Evolutionary conservation across 1,140 invertebrate genomes (phyloP), one percentile per base, ranked within the genome.

Genomic region (Brachionus calyciflorus): DNA sequence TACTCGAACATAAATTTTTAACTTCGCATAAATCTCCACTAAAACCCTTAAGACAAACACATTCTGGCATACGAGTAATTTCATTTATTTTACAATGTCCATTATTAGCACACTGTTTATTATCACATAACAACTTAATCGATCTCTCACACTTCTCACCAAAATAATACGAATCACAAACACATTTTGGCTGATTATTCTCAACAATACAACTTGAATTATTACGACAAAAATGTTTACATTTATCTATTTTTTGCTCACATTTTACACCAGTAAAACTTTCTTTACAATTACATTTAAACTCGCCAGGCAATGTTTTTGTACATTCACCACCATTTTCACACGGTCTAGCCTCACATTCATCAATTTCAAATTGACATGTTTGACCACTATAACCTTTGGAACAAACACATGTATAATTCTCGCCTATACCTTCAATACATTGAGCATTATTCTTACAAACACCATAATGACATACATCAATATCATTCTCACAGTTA

Each of bases 401-500:
- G 2, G 24, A 12, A 78, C 79, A 79, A 7, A 65, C 3, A 75
- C 79, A 79, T 57, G 51, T 60, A 37, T 57, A 76, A 41, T 60
- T 49, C 28, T 57, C 73, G 28, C 69, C 69, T n/a, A 1, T 49
- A 9, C 69, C 69, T 37, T 77, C 53, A 17, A 48, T 26, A 57
- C 76, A 77, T 30, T 53, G 33, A 17, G 55, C 55, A 63, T 46
- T 46, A 41, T 63, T 63, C 6, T 60, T 60, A 46, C 76, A 77
- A 17, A 44, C 17, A 33, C 30, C 49, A 26, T 26, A 68, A 12
- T n/a, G 17, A 53, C 76, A 77, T 33, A 46, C 60, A 41, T 77
- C 37, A 33, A 77, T 44, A 28, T 60, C 73, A 0, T 40, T 10
- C 14, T 76, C 73, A n/a, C 73, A 76, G 33, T 48, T 17, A n/a